A percentile compares a stretch with the other conserved stretches of the same genome.
Evolutionary conservation across 2,888 invertebrate species (phyloP).

Genomic region (Neoitamus cyanurus): DNA sequence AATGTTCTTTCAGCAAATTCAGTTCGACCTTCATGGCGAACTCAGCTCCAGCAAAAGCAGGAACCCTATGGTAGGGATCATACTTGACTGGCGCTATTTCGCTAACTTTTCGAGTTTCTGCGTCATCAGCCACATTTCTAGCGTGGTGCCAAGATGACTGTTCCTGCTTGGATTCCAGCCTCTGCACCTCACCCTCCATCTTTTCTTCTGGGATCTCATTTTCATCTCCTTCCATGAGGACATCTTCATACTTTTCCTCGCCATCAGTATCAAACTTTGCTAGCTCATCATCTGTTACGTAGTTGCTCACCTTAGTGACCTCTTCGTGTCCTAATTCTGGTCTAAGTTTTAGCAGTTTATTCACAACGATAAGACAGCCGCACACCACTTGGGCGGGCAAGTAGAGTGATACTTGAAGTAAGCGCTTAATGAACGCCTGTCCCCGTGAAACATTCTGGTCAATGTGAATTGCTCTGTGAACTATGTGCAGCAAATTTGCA

Average conservation of each 20-base stretch:
- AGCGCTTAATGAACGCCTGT: conserved; percentile 86
- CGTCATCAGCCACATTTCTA: conserved; percentile 51
- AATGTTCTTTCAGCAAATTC: conserved; percentile 77
- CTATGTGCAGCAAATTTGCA: conserved; percentile 85
- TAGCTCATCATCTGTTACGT: conserved; percentile 56
- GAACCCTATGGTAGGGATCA: conserved; percentile 82
- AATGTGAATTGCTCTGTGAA: conserved; percentile 85
- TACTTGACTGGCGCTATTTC: conserved; percentile 70
- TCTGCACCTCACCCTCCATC: neutral
- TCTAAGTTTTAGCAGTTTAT: conserved; percentile 75
- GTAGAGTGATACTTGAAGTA: conserved; percentile 77
- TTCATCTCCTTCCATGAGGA: conserved; percentile 46
- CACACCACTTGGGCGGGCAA: conserved; percentile 83
- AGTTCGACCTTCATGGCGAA: conserved; percentile 81
- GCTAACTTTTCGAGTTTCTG: conserved; percentile 59
- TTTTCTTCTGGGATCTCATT: conserved; percentile 44
- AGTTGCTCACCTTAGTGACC: conserved; percentile 54
- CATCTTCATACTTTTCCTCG: conserved; percentile 63
- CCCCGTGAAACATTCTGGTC: conserved; percentile 80
- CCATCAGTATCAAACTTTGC: conserved; percentile 63
- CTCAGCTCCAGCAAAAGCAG: conserved; percentile 83
- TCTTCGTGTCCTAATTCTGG: conserved; percentile 66
- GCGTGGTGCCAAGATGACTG: conserved; percentile 62
- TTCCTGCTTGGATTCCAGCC: conserved; percentile 53
- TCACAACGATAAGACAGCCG: conserved; percentile 76